Conservation (phyloP, 2,888 invertebrate species). For the Stenodera caucasica region DNA sequence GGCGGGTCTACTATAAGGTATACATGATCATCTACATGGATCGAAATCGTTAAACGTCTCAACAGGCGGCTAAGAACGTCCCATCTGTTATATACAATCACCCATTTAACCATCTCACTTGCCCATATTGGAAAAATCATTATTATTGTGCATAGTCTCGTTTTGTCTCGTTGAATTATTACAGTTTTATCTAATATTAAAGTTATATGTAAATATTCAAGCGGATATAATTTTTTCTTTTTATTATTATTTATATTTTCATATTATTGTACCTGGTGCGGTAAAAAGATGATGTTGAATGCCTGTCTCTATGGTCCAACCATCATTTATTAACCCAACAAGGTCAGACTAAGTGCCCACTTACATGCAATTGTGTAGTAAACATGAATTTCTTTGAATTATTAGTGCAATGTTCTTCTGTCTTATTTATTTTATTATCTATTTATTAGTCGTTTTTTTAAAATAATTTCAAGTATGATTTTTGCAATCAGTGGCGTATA, state of each 20-base stretch:
- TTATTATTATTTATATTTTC: not conserved
- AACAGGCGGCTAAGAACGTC: conserved; percentile 35
- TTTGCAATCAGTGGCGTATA: conserved; percentile 38
- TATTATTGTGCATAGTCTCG: not conserved
- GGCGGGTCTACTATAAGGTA: conserved; percentile 2
- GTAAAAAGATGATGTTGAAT: conserved; percentile 18
- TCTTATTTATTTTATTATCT: conserved; percentile 35
- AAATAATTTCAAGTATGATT: conserved; percentile 37
- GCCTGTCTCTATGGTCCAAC: conserved; percentile 29
- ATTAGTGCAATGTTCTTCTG: conserved; percentile 42
- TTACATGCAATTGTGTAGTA: conserved; percentile 51
- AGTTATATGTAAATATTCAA: too few relatives aligned
- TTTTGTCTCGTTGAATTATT: conserved; percentile 17
- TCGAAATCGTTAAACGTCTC: conserved; percentile 38
- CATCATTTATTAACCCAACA: conserved; percentile 41
- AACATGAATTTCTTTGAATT: conserved; percentile 48
- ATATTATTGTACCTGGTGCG: not conserved
- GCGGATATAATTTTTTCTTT: too few relatives aligned
- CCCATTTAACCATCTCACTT: conserved; percentile 19
- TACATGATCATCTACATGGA: conserved; percentile 31
- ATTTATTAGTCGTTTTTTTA: conserved; percentile 30
- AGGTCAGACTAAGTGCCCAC: conserved; percentile 39
- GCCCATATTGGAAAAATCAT: conserved; percentile 8
- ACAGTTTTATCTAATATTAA: conserved; percentile 30
- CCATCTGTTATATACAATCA: conserved; percentile 33